Conservation (phyloP, 2,888 invertebrate genomes). For the Xestoiulus laeticollis region DNA sequence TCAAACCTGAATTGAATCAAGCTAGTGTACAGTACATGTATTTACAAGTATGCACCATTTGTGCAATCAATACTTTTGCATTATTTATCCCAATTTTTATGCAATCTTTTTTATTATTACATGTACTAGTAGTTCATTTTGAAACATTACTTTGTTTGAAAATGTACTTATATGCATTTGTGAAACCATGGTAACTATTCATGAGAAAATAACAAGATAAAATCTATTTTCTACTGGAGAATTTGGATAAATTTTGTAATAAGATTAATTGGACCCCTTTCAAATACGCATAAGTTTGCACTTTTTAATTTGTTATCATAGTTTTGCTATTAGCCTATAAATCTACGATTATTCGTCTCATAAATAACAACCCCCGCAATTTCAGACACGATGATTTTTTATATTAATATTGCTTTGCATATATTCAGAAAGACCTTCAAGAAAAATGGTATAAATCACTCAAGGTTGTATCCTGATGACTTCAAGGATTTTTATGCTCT, state of each 20-base stretch:
- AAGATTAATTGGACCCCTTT: not conserved
- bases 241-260: not conserved
- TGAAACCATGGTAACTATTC: not conserved
- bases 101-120: no score
- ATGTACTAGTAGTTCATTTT: not conserved
- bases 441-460: not conserved
- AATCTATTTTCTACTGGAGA: not conserved
- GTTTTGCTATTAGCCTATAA: not conserved
- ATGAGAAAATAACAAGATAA: not conserved
- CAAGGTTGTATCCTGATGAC: not conserved
- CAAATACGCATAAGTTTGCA: not conserved
- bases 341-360: not conserved
- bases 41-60: no score
- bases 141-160: not conserved
- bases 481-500: not conserved
- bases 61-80: no score
- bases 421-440: not conserved
- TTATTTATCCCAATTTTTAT: no score
- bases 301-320: not conserved
- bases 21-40: no score
- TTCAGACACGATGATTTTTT: not conserved
- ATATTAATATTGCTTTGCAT: not conserved
- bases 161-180: not conserved
- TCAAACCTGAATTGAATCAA: no score
- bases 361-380: not conserved